Percentiles rank a stretch among this genome's conserved stretches.
Conservation (phyloP, 2,113 vertebrate species). For the Phyllostomus hastatus region DNA sequence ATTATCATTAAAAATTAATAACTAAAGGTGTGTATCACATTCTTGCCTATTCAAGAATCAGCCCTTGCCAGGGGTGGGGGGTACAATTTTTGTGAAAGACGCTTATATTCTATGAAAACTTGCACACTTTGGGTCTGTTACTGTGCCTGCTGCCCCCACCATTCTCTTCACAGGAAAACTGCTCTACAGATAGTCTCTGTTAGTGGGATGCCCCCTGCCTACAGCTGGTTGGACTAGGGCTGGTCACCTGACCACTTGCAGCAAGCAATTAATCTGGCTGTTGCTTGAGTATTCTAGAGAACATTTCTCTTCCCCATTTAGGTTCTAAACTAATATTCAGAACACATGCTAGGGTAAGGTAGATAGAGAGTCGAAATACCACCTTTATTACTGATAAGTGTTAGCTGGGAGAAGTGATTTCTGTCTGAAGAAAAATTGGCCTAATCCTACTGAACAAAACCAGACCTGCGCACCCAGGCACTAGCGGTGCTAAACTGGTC, state of each 20-base stretch:
- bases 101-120: background rate
- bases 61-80: background rate
- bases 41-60: background rate
- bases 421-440: background rate
- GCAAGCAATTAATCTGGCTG: background rate
- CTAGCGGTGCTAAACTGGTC: background rate
- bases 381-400: background rate
- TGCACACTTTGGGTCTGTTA: background rate
- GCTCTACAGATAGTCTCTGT: background rate
- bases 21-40: background rate
- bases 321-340: slow-evolving; percentile 2
- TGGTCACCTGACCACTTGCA: background rate
- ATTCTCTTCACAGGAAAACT: background rate
- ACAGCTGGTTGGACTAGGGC: background rate
- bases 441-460: background rate
- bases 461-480: background rate
- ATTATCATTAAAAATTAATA: background rate
- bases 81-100: background rate
- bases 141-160: background rate
- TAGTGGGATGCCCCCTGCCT: background rate
- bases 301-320: background rate
- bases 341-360: background rate
- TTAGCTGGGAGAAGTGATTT: background rate
- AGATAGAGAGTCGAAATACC: background rate
- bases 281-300: background rate